These are phyloP conservation scores for Colaptes auratus DNA, from an alignment of 2,113 vertebrate species.

Conservation along the genomic window DNA sequence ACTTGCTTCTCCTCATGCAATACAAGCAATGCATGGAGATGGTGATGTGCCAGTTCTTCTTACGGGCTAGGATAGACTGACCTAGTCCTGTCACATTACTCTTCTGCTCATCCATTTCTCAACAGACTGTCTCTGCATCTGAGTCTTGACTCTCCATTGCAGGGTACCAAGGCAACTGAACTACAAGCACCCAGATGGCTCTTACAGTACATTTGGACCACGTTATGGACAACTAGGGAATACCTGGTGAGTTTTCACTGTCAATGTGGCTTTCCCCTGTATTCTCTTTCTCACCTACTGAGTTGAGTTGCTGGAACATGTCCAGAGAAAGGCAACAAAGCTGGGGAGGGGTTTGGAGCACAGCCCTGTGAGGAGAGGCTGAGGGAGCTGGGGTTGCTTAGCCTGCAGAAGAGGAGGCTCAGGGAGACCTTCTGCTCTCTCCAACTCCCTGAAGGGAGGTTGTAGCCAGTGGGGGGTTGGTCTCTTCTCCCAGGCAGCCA, in stretches of 20 bases:
- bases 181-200: constrained; percentile 83
- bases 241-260: constrained; percentile 83
- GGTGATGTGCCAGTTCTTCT: not conserved
- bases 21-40: not conserved
- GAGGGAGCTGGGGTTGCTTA: no score
- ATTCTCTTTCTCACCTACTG: not conserved
- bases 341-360: no score
- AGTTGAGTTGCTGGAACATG: no score
- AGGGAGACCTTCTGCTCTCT: no score
- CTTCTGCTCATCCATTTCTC: not conserved
- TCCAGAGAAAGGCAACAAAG: no score
- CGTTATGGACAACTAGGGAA: constrained; percentile 67
- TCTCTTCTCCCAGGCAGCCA: no score
- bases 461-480: no score
- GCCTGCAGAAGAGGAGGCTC: no score
- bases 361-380: no score
- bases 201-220: constrained; percentile 88
- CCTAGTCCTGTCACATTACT: not conserved
- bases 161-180: constrained; percentile 92
- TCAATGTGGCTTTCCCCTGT: not conserved
- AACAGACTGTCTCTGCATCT: not conserved
- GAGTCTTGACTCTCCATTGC: not conserved
- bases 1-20: not conserved
- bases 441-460: no score
- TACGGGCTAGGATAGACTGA: not conserved